Percentiles rank a stretch among this genome's conserved stretches.
These are phyloP conservation scores for Hypocryptadius cinnamomeus DNA, from an alignment of 2,113 vertebrate genomes.

Conservation along the genomic window DNA sequence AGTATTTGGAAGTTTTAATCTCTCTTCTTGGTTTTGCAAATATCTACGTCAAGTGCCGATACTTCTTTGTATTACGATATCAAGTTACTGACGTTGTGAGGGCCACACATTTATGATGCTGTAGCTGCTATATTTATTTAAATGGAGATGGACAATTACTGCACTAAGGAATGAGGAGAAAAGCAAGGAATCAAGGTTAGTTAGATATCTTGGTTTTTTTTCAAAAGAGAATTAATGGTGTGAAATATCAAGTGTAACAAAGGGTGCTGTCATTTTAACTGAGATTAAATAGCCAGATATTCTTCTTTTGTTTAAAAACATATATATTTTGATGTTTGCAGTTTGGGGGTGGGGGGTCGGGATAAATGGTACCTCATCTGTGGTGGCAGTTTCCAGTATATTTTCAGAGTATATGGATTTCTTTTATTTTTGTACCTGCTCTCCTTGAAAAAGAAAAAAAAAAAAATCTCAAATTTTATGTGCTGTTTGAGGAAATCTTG, in stretches of 20 bases:
- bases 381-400: constrained; percentile 66
- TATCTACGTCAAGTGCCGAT: constrained; percentile 68
- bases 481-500: constrained; percentile 41
- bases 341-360: constrained; percentile 32
- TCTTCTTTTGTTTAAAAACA: constrained; percentile 68
- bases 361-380: constrained; percentile 66
- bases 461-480: constrained; percentile 27
- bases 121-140: constrained; percentile 86
- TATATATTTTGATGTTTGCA: constrained; percentile 64
- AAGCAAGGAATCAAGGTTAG: constrained; percentile 71
- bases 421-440: constrained; percentile 71
- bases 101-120: constrained; percentile 62
- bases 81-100: constrained; percentile 65
- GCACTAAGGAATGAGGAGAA: constrained; percentile 83
- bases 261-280: constrained; percentile 69
- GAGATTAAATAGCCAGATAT: constrained; percentile 66
- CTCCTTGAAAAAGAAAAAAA: constrained; percentile 46
- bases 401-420: constrained; percentile 70
- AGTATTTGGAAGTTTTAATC: constrained; percentile 58
- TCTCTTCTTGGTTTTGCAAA: constrained; percentile 62
- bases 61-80: constrained; percentile 56
- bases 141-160: constrained; percentile 82
- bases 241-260: constrained; percentile 66
- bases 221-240: constrained; percentile 51
- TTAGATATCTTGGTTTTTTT: constrained; percentile 11